Percentiles rank a stretch among this genome's conserved stretches.
phyloP scores from a whole-genome alignment of 2,113 vertebrate species.

The Onychorhynchus coronatus region DNA sequence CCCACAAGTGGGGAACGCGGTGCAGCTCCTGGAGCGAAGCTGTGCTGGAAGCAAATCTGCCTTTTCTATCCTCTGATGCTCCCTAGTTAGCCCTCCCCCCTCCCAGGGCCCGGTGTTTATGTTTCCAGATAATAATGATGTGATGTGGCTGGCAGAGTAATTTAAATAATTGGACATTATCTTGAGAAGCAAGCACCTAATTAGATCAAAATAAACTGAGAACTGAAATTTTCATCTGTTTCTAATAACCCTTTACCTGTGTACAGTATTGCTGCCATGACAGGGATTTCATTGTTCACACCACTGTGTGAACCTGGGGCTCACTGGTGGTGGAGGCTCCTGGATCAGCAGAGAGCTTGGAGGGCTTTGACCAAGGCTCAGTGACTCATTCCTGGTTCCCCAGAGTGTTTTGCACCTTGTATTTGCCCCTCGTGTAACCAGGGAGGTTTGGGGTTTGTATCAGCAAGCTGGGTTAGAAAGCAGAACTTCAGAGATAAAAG shows the following conservation, averaged over 20 bases:
- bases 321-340: not conserved
- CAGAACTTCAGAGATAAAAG: not conserved
- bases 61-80: not conserved
- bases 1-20: not conserved
- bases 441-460: not conserved
- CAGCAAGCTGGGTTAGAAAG: not conserved
- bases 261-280: not conserved
- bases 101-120: conserved; percentile 35
- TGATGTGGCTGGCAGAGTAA: conserved; percentile 62
- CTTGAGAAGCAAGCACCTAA: conserved; percentile 64
- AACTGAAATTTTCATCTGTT: conserved; percentile 56
- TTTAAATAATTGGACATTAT: conserved; percentile 73
- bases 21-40: not conserved
- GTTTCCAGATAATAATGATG: conserved; percentile 63
- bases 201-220: conserved; percentile 65
- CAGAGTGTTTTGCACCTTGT: not conserved
- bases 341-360: not conserved
- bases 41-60: not conserved
- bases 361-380: not conserved
- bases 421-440: not conserved
- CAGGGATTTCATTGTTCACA: not conserved
- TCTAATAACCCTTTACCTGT: conserved; percentile 46
- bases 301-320: not conserved
- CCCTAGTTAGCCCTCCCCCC: not conserved
- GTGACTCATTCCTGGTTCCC: not conserved